Conservation (phyloP, 2,797 vertebrate genomes). For the Brachymystax lenok region DNA sequence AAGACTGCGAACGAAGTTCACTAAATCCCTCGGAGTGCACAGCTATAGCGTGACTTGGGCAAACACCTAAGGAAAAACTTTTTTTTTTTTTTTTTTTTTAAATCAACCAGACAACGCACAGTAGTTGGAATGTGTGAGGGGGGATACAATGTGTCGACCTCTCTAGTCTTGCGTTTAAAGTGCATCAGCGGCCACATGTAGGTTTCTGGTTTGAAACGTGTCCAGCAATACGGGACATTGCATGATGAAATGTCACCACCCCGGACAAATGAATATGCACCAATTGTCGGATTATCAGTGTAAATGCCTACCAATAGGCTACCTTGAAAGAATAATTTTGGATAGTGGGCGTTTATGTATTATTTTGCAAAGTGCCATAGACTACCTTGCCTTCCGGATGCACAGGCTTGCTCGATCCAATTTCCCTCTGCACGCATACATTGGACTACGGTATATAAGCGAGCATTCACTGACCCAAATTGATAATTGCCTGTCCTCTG, state of each 20-base stretch:
- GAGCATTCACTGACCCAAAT: constrained; percentile 4
- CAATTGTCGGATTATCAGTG: background rate
- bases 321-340: background rate
- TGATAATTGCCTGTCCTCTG: background rate
- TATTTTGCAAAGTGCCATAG: background rate
- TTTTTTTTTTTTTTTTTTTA: no score
- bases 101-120: constrained; percentile 1
- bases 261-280: background rate
- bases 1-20: constrained; percentile 38
- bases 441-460: background rate
- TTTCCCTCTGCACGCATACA: background rate
- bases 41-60: constrained; percentile 26
- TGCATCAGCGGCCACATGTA: constrained; percentile 7
- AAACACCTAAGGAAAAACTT: constrained; percentile 26
- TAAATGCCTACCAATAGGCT: background rate
- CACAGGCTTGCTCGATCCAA: background rate
- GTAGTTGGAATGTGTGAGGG: constrained; percentile 1
- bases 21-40: constrained; percentile 32
- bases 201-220: constrained; percentile 4
- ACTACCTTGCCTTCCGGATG: background rate
- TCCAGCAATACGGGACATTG: background rate
- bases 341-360: background rate
- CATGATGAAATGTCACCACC: no score
- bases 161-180: background rate
- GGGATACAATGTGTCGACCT: background rate